Conservation (phyloP, 1,140 invertebrate genomes). For the Pissodes strobi region DNA sequence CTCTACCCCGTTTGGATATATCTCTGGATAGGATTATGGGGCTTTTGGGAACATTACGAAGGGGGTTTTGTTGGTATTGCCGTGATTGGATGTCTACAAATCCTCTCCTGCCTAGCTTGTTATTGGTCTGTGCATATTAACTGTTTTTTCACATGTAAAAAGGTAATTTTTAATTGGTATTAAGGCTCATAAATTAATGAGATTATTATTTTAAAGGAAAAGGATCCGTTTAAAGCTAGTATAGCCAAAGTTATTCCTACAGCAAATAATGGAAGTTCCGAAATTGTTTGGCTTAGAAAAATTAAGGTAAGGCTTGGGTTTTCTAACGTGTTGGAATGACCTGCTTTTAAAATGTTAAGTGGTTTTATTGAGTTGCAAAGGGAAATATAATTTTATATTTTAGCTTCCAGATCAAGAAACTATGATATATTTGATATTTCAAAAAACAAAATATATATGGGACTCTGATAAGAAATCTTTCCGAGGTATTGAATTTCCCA, state of each 20-base stretch:
- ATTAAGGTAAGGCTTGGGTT: too few relatives aligned
- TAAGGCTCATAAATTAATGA: too few relatives aligned
- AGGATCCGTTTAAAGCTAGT: constrained; percentile 73
- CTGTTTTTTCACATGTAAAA: constrained; percentile 78
- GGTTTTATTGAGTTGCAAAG: too few relatives aligned
- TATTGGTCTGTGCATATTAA: constrained; percentile 97
- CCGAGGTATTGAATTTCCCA: constrained; percentile 80
- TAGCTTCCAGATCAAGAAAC: constrained; percentile 33
- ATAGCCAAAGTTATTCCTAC: constrained; percentile 95
- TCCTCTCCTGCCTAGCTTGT: constrained; percentile 89
- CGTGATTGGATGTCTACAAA: constrained; percentile 83
- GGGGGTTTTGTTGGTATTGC: constrained; percentile 88
- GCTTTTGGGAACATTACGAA: constrained; percentile 81
- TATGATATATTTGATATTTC: constrained; percentile 85
- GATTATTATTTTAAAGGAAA: constrained; percentile 63
- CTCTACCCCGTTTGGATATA: constrained; percentile 83
- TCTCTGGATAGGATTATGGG: constrained; percentile 83
- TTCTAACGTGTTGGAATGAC: too few relatives aligned
- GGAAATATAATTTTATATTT: too few relatives aligned
- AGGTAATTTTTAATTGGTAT: constrained; percentile 69
- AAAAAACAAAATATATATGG: constrained; percentile 96
- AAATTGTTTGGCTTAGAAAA: constrained; percentile 83
- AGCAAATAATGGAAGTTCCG: constrained; percentile 95
- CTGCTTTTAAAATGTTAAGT: too few relatives aligned
- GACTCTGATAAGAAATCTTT: constrained; percentile 80